These are phyloP conservation scores for Drosophila sucinea DNA, from an alignment of 1,140 invertebrate species.

Conservation along the genomic window DNA sequence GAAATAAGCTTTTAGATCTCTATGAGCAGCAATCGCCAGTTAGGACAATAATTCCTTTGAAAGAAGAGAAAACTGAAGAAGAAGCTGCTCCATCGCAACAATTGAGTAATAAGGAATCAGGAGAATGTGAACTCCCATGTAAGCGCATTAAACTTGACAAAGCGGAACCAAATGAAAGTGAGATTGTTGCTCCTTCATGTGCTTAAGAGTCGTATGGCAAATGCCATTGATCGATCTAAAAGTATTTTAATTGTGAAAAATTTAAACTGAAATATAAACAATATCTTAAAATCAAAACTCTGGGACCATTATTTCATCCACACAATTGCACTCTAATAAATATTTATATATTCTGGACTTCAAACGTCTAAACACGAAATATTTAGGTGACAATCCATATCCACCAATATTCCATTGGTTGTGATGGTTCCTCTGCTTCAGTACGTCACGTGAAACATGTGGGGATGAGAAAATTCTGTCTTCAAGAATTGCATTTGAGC, in stretches of 20 bases:
- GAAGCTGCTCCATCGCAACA: not conserved
- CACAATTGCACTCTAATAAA: not conserved
- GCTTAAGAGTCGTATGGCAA: conserved; percentile 19
- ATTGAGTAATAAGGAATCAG: conserved; percentile 45
- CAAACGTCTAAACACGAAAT: too few species aligned
- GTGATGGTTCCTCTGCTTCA: too few species aligned
- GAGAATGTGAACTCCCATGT: conserved; percentile 49
- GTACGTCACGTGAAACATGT: too few species aligned
- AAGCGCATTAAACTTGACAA: conserved; percentile 56
- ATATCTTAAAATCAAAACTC: too few species aligned
- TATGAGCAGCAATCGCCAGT: conserved; percentile 55
- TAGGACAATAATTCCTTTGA: conserved; percentile 12
- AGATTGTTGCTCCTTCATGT: conserved; percentile 38
- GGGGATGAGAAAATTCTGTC: too few species aligned
- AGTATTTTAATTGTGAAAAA: conserved; percentile 18
- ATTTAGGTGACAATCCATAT: too few species aligned
- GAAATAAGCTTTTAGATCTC: conserved; percentile 74
- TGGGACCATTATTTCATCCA: not conserved
- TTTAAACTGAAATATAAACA: conserved; percentile 3
- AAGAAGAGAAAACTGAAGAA: not conserved
- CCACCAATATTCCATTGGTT: too few species aligned
- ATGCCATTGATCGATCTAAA: conserved; percentile 3
- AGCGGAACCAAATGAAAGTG: conserved; percentile 39
- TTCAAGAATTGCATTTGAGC: not conserved
- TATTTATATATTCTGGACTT: too few species aligned